phyloP scores from a whole-genome alignment of 2,113 vertebrate species.

The Turdus rufiventris region DNA sequence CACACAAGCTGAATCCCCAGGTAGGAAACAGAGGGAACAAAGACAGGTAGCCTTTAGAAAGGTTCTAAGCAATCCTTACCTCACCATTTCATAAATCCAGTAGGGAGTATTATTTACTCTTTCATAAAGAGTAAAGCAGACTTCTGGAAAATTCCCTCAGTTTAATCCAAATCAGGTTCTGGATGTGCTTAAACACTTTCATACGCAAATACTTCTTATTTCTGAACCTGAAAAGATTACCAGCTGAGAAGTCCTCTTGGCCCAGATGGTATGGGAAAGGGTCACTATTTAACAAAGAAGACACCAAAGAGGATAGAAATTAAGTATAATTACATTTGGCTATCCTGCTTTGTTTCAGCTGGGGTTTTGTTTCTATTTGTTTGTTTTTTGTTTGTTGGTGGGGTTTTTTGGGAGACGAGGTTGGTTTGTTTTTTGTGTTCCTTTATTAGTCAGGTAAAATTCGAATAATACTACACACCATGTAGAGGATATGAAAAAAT shows the following conservation, averaged over 20 bases:
- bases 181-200: not conserved
- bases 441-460: not conserved
- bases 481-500: not conserved
- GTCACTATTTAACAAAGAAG: not conserved
- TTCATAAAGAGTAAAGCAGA: not conserved
- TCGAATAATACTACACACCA: not conserved
- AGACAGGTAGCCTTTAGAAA: not conserved
- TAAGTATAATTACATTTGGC: not conserved
- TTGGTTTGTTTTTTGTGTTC: not conserved
- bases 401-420: not conserved
- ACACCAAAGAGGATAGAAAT: not conserved
- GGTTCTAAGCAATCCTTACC: not conserved
- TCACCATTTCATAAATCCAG: not conserved
- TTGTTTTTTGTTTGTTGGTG: not conserved
- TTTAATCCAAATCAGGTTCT: not conserved
- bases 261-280: not conserved
- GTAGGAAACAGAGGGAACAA: not conserved
- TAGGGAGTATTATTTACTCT: not conserved
- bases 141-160: not conserved
- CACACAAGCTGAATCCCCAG: not conserved
- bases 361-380: not conserved
- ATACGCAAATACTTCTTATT: not conserved
- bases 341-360: not conserved
- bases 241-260: not conserved
- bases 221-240: not conserved